Evolutionary conservation across 2,888 invertebrate species (phyloP).

Genomic region (Sisyra terminalis): DNA sequence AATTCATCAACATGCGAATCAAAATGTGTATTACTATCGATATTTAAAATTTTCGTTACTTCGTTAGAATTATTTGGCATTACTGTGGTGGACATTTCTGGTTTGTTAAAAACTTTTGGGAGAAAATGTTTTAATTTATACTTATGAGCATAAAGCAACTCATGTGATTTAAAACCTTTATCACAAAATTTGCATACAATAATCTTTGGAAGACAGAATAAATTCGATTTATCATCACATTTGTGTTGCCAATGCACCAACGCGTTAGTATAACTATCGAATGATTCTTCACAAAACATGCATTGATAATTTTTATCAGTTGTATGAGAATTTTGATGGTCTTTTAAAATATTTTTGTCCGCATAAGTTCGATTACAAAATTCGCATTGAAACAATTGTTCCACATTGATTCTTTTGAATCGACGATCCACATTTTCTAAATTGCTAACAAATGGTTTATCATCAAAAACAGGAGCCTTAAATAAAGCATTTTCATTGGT

Average conservation of each 20-base stretch:
- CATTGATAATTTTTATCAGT: constrained; percentile 29
- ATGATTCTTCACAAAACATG: constrained; percentile 26
- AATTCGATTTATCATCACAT: constrained; percentile 27
- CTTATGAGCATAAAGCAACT: constrained; percentile 37
- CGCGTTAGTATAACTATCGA: constrained; percentile 33
- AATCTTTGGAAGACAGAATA: constrained; percentile 28
- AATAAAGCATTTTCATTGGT: constrained; percentile 2
- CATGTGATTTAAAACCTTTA: constrained; percentile 31
- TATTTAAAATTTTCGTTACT: background rate
- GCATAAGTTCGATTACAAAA: constrained; percentile 40
- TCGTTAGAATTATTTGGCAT: constrained; percentile 13
- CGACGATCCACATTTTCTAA: constrained; percentile 1
- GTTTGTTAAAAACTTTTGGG: constrained; percentile 22
- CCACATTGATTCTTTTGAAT: constrained; percentile 21
- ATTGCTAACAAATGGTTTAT: background rate
- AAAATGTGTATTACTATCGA: no score
- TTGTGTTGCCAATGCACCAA: constrained; percentile 35
- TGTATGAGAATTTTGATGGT: constrained; percentile 27
- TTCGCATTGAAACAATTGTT: constrained; percentile 37
- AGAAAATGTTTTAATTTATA: constrained; percentile 32
- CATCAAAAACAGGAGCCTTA: constrained; percentile 1
- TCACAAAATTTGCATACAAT: constrained; percentile 30
- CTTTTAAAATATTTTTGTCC: constrained; percentile 29
- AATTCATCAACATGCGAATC: no score
- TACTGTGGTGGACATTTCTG: constrained; percentile 1